These are phyloP conservation scores for Danio tinwini DNA, from an alignment of 2,797 vertebrate species.

Conservation along the genomic window DNA sequence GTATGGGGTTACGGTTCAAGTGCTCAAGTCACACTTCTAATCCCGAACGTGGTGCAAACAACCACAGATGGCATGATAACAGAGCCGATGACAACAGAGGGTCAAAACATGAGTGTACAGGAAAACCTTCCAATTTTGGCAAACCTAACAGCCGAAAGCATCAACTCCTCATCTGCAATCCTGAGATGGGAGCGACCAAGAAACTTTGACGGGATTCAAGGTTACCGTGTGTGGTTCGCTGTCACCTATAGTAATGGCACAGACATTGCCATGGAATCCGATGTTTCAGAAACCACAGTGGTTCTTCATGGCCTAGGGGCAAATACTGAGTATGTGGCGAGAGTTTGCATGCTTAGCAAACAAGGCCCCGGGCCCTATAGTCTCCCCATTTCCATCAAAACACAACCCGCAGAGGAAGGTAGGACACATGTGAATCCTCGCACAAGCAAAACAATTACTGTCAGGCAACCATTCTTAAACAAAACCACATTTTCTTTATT, in stretches of 20 bases:
- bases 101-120: not conserved
- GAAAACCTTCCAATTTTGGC: constrained; percentile 82
- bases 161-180: constrained; percentile 81
- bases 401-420: constrained; percentile 95
- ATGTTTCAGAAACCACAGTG: constrained; percentile 84
- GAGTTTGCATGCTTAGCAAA: constrained; percentile 93
- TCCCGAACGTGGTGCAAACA: constrained; percentile 64
- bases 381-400: constrained; percentile 96
- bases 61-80: constrained; percentile 81
- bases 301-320: constrained; percentile 90
- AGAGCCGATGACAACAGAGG: not conserved
- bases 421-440: constrained; percentile 74
- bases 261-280: constrained; percentile 74
- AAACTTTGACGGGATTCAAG: constrained; percentile 87
- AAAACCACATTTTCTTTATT: constrained; percentile 19
- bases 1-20: constrained; percentile 96
- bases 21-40: constrained; percentile 86
- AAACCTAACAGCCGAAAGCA: constrained; percentile 82
- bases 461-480: not conserved
- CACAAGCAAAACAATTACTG: constrained; percentile 33
- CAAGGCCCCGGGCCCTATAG: constrained; percentile 95
- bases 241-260: constrained; percentile 91
- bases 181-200: constrained; percentile 89
- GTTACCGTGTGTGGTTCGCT: constrained; percentile 89
- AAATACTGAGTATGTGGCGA: constrained; percentile 95